Conservation (phyloP, 2,113 vertebrate species). For the Callaeas wilsoni region DNA sequence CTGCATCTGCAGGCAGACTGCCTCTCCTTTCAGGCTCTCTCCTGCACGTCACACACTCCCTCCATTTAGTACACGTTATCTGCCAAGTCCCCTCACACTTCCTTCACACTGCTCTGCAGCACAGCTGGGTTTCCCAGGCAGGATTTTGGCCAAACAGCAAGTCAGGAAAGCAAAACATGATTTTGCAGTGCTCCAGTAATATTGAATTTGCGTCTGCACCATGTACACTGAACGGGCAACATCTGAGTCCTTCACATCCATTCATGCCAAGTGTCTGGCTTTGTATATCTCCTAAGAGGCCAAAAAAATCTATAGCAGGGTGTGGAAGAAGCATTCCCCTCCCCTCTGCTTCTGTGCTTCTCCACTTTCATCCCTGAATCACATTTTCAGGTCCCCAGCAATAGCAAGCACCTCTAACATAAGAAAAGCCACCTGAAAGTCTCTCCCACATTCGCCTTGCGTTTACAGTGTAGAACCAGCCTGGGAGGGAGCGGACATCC, state of each 20-base stretch:
- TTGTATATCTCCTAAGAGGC: neutral
- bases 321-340: neutral
- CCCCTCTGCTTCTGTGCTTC: neutral
- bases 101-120: neutral
- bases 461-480: neutral
- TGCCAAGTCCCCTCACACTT: neutral
- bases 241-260: neutral
- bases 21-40: neutral
- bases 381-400: neutral
- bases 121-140: neutral
- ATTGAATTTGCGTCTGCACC: neutral
- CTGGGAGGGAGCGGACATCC: neutral
- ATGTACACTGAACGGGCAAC: rapidly evolving
- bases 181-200: neutral
- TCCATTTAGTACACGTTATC: rapidly evolving
- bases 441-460: neutral
- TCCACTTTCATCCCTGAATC: neutral
- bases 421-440: neutral
- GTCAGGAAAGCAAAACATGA: neutral
- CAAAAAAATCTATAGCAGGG: neutral
- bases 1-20: neutral
- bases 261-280: neutral
- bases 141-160: neutral
- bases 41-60: neutral
- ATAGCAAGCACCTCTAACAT: neutral